These are phyloP conservation scores for Augochlora pura DNA, from an alignment of 1,140 invertebrate genomes.

Conservation along the genomic window DNA sequence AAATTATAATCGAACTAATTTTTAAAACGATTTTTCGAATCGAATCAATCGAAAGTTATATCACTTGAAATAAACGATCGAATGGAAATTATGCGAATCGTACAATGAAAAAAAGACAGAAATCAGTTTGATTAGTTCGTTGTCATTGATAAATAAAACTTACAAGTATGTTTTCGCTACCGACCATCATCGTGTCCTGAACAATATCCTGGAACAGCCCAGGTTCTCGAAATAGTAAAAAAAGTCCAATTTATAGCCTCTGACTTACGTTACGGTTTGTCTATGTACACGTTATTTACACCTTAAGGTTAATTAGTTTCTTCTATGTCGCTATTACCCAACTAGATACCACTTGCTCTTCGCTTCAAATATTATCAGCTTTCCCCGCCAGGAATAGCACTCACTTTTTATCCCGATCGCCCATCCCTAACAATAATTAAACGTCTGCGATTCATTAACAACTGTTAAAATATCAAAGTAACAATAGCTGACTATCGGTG, in stretches of 20 bases:
- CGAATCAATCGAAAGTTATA: background rate
- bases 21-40: background rate
- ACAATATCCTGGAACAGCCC: conserved; percentile 11
- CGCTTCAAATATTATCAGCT: background rate
- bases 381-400: background rate
- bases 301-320: conserved; percentile 46
- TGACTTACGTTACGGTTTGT: conserved; percentile 43
- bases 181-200: background rate
- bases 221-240: conserved; percentile 49
- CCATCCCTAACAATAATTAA: conserved; percentile 1
- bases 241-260: conserved; percentile 44
- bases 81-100: background rate
- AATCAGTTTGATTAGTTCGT: conserved; percentile 24
- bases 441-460: conserved; percentile 4
- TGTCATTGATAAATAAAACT: conserved; percentile 29
- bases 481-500: conserved; percentile 25
- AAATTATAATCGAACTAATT: background rate
- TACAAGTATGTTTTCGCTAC: background rate
- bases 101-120: background rate
- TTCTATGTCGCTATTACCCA: conserved; percentile 21
- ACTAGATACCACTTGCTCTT: conserved; percentile 14
- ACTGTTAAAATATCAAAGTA: conserved; percentile 21
- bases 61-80: background rate
- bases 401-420: background rate
- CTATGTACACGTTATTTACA: conserved; percentile 70